These are phyloP conservation scores for Sus cebifrons DNA, from an alignment of 2,797 vertebrate species.

Conservation along the genomic window DNA sequence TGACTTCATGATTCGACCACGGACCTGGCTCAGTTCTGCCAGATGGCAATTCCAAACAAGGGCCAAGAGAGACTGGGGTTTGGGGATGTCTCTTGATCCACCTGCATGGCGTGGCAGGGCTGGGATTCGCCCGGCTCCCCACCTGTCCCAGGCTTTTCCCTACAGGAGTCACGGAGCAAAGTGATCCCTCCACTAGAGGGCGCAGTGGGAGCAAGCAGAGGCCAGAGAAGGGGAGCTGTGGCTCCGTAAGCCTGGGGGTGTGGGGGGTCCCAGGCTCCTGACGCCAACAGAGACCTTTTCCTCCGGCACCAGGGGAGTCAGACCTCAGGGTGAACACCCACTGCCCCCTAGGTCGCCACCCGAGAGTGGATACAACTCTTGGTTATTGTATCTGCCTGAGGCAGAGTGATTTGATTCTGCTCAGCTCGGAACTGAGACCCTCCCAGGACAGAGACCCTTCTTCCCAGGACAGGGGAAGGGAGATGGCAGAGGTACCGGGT, in stretches of 20 bases:
- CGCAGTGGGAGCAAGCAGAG: constrained; percentile 67
- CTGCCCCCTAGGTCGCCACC: neutral
- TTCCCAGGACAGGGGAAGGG: neutral
- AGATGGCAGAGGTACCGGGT: neutral
- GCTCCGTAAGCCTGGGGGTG: accelerated
- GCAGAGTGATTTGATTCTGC: neutral
- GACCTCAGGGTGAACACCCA: neutral
- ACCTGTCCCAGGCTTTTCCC: neutral
- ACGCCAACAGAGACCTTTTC: neutral
- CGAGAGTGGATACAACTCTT: neutral
- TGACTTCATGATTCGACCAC: neutral
- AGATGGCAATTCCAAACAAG: neutral
- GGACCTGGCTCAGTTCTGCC: neutral
- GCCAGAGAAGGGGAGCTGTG: neutral
- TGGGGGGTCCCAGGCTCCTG: neutral
- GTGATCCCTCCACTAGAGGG: constrained; percentile 82
- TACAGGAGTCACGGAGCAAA: neutral
- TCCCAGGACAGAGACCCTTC: neutral
- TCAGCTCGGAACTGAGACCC: neutral
- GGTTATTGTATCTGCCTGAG: neutral
- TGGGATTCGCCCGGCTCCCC: neutral
- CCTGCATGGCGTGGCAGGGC: neutral
- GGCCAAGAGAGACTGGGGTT: neutral
- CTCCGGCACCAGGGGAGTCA: neutral
- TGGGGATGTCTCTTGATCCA: neutral